A percentile compares a stretch with the other conserved stretches of the same genome.
Conservation (phyloP, 2,888 invertebrate species). For the Scaptomyza tumidula region DNA sequence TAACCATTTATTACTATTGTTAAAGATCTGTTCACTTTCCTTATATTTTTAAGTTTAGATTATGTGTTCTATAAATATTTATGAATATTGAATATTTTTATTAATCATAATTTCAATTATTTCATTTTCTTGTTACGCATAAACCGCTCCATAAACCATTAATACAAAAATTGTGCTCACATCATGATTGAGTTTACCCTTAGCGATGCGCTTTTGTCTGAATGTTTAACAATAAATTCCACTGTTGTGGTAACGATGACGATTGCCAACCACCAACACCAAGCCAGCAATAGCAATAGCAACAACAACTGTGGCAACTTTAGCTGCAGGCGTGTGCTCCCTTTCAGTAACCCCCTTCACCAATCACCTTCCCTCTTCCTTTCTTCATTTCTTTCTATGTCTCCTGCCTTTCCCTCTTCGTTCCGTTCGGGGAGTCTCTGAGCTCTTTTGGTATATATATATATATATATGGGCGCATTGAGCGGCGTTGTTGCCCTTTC, state of each 20-base stretch:
- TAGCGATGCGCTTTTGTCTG: conserved; percentile 71
- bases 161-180: conserved; percentile 42
- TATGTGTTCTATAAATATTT: too few relatives aligned
- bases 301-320: conserved; percentile 68
- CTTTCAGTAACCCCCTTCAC: background rate
- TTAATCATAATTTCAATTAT: background rate
- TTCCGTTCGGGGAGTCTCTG: background rate
- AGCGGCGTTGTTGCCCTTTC: conserved; percentile 62
- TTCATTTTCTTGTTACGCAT: conserved; percentile 21
- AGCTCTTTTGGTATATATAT: conserved; percentile 37
- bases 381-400: conserved; percentile 3
- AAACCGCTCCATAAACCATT: conserved; percentile 21
- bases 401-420: background rate
- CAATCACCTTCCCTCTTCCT: too few relatives aligned
- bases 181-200: conserved; percentile 56
- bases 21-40: too few relatives aligned
- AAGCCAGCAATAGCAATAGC: conserved; percentile 15
- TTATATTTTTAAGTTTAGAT: too few relatives aligned
- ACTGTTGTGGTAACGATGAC: conserved; percentile 80
- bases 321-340: conserved; percentile 63
- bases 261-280: conserved; percentile 68
- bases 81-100: background rate
- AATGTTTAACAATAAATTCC: conserved; percentile 75
- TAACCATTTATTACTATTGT: too few relatives aligned
- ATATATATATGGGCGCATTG: conserved; percentile 54